phyloP scores from a whole-genome alignment of 2,888 invertebrate species.

The Synanthedon formicaeformis region DNA sequence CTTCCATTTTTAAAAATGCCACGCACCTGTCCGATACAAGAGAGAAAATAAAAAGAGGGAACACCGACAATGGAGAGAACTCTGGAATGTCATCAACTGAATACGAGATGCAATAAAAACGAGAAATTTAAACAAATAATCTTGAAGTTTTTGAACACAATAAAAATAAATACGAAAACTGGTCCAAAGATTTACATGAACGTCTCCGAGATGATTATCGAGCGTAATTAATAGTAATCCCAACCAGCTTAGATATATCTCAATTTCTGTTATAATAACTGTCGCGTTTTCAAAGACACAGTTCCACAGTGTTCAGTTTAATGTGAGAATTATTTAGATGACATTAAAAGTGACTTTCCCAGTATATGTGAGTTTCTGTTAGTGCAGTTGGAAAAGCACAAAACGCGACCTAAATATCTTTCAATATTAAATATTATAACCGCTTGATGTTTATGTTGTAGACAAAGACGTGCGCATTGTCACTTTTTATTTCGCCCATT shows the following conservation, averaged over 20 bases:
- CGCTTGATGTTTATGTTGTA: no score
- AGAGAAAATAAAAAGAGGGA: slow-evolving; percentile 6
- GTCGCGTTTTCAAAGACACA: slow-evolving; percentile 7
- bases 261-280: slow-evolving; percentile 13
- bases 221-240: slow-evolving; percentile 20
- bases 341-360: no score
- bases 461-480: no score
- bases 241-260: slow-evolving; percentile 15
- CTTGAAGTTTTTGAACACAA: slow-evolving; percentile 7
- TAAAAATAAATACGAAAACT: slow-evolving; percentile 22
- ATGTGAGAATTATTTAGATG: background rate
- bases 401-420: slow-evolving; percentile 20
- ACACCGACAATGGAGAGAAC: slow-evolving; percentile 13
- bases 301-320: background rate
- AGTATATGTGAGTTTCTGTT: no score
- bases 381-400: background rate
- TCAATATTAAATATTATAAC: slow-evolving; percentile 18
- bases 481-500: no score
- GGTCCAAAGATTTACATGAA: slow-evolving; percentile 20
- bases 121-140: slow-evolving; percentile 10
- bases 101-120: slow-evolving; percentile 14
- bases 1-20: slow-evolving; percentile 1
- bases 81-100: slow-evolving; percentile 14
- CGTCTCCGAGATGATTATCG: slow-evolving; percentile 21
- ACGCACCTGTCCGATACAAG: background rate